Conservation (phyloP, 64 coral and sea anemone species). For the Montipora efflorescens region DNA sequence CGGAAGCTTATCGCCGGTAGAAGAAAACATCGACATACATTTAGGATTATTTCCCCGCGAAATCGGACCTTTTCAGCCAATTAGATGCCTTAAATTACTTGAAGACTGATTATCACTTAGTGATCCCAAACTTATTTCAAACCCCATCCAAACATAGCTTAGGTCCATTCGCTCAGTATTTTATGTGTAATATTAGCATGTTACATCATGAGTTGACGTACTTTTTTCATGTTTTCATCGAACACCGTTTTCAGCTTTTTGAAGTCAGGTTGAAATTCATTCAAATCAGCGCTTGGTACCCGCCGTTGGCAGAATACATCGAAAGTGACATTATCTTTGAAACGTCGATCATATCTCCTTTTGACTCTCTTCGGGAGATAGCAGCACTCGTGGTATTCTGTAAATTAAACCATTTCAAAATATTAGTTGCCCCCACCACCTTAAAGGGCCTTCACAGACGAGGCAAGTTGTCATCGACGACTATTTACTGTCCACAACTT, state of each 20-base stretch:
- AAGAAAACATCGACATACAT: too few species aligned
- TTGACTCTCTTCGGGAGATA: not conserved
- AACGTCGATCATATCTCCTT: conserved; percentile 19
- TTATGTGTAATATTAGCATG: too few species aligned
- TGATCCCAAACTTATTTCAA: too few species aligned
- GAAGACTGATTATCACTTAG: too few species aligned
- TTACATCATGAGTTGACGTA: not conserved
- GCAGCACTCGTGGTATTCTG: conserved; percentile 54
- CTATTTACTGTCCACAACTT: too few species aligned
- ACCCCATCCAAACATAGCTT: too few species aligned
- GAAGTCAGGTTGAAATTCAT: not conserved
- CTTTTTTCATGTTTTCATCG: not conserved
- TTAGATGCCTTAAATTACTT: too few species aligned
- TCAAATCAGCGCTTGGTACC: not conserved
- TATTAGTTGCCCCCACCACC: not conserved
- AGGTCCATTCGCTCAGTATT: too few species aligned
- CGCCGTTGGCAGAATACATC: conserved; percentile 22
- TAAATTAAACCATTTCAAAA: not conserved
- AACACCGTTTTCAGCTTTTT: not conserved
- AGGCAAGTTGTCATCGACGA: too few species aligned
- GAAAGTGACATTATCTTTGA: conserved; percentile 19
- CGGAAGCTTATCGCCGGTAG: too few species aligned
- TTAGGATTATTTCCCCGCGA: too few species aligned
- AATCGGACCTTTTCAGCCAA: too few species aligned
- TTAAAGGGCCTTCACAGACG: not conserved